Base-by-base conservation (phyloP, 2,888 invertebrate species). In the Branchipolynoe longqiensis region DNA sequence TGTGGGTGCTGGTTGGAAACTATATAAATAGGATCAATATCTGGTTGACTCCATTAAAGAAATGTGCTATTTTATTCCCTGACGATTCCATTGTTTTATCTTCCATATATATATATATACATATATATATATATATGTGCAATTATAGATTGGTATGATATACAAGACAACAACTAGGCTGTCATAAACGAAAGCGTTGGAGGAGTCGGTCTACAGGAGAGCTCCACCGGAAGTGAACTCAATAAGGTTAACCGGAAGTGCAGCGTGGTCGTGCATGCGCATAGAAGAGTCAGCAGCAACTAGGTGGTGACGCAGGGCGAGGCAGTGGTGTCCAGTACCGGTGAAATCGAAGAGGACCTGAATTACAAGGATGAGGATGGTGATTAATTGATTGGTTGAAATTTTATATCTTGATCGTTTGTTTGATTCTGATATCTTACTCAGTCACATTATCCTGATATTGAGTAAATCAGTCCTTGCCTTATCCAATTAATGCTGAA, bases 231-330 rank as follows among this genome's bases (percentile, higher is more conserved):
- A 69, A 69, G 14, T 36, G 33, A 38, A 69, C 69, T 33, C 69
- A 38, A n/a, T 33, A 38, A 18, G 69, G 69, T n/a, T n/a, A 69
- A 69, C 12, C 33, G 69, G 69, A 69, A 69, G 69, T 69, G 69
- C 33, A 69, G 69, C 38, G 22, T 69, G 69, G 69, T n/a, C n/a
- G n/a, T 69, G 69, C 69, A 69, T 69, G 69, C 69, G 69, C 69
- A 69, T 33, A 1, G 33, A 18, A 22, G 38, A 69, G 69, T 69
- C 69, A 69, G 69, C 18, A 33, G 69, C 22, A 33, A 69, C n/a
- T n/a, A n/a, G n/a, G 69, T 36, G 69, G 38, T 69, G 69, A 69
- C 69, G 69, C n/a, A 33, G 36, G 33, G 69, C n/a, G n/a, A n/a
- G 69, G 69, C 69, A 69, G 69, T 69, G 38, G 18, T 33, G 69